Percentiles rank a stretch among this genome's conserved stretches.
Conservation (phyloP, 2,888 invertebrate species). For the Achlya flavicornis region DNA sequence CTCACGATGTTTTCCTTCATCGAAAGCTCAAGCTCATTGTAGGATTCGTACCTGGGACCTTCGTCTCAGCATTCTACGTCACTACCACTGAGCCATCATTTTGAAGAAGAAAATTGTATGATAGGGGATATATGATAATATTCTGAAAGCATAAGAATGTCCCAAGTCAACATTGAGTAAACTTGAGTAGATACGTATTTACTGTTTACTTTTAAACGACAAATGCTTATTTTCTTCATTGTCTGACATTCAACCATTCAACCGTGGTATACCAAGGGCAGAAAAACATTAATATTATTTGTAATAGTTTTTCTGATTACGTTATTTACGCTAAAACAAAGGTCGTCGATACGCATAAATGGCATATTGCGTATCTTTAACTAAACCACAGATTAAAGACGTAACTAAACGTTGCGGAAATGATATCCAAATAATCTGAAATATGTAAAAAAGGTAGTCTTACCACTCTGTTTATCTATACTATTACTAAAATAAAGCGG, state of each 20-base stretch:
- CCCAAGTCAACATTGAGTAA: background rate
- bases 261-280: conserved; percentile 2
- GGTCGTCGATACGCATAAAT: background rate
- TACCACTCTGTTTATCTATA: too few relatives aligned
- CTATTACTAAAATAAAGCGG: too few relatives aligned
- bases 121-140: background rate
- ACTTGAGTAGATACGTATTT: background rate
- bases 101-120: too few relatives aligned
- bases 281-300: background rate
- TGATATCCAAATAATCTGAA: too few relatives aligned
- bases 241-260: conserved; percentile 1
- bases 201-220: background rate
- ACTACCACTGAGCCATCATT: too few relatives aligned
- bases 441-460: too few relatives aligned
- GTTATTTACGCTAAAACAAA: background rate
- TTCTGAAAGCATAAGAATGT: background rate
- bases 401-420: background rate
- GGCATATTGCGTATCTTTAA: background rate
- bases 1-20: too few relatives aligned
- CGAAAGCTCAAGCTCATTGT: too few relatives aligned
- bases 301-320: background rate
- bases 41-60: too few relatives aligned
- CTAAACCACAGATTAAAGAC: too few relatives aligned
- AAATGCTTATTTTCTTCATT: background rate
- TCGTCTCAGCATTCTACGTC: too few relatives aligned